These are phyloP conservation scores for Toxonevra muliebris DNA, from an alignment of 2,888 invertebrate species.

Conservation along the genomic window DNA sequence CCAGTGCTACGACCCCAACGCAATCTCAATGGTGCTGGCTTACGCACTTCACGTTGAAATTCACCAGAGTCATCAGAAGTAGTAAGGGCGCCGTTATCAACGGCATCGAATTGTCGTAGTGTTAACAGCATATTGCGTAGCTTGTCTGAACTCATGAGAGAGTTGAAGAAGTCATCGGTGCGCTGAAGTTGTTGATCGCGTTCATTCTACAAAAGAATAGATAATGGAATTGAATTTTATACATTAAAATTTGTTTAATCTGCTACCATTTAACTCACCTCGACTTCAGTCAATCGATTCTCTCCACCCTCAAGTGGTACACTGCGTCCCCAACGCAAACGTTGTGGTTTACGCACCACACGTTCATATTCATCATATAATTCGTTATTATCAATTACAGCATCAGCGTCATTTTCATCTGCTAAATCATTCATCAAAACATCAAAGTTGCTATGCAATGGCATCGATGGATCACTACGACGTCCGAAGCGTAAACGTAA, in stretches of 20 bases:
- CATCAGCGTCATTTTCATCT: slow-evolving; percentile 28
- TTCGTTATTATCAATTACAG: slow-evolving; percentile 11
- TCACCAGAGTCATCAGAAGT: slow-evolving; percentile 41
- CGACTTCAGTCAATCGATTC: slow-evolving; percentile 29
- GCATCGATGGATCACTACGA: slow-evolving; percentile 75
- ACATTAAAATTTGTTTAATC: no score
- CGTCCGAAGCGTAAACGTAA: slow-evolving; percentile 81
- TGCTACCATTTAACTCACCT: slow-evolving; percentile 32
- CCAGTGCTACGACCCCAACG: slow-evolving; percentile 63
- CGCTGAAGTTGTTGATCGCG: slow-evolving; percentile 34
- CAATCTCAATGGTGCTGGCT: slow-evolving; percentile 59
- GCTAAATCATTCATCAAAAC: slow-evolving; percentile 45
- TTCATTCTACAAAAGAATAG: slow-evolving; percentile 30
- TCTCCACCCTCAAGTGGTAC: slow-evolving; percentile 36
- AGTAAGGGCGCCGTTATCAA: slow-evolving; percentile 27
- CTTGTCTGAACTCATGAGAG: slow-evolving; percentile 47
- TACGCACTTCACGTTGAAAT: slow-evolving; percentile 58
- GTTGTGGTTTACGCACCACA: slow-evolving; percentile 53
- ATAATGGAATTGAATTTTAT: no score
- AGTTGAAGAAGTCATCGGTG: slow-evolving; percentile 42
- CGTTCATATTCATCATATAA: slow-evolving; percentile 42
- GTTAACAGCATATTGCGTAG: slow-evolving; percentile 52
- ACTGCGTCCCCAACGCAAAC: slow-evolving; percentile 57
- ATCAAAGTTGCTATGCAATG: slow-evolving; percentile 52
- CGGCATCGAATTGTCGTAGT: slow-evolving; percentile 47